phyloP scores from a whole-genome alignment of 1,140 invertebrate genomes.

The Gonioctena quinquepunctata region DNA sequence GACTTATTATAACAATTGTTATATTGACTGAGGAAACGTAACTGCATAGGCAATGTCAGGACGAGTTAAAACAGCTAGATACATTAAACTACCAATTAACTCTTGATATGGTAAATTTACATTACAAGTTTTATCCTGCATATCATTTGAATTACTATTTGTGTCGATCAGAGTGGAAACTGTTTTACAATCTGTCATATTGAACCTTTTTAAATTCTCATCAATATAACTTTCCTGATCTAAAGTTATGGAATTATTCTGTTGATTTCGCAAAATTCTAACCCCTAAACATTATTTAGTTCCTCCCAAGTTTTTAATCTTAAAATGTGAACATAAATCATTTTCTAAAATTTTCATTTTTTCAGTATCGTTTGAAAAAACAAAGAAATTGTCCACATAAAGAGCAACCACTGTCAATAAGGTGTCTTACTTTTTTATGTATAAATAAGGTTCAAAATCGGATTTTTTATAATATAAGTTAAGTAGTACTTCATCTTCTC shows the following conservation, averaged over 20 bases:
- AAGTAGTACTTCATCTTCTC: slow-evolving; percentile 37
- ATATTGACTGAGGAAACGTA: slow-evolving; percentile 46
- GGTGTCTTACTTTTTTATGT: slow-evolving; percentile 37
- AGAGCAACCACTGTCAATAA: slow-evolving; percentile 40
- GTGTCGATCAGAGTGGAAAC: slow-evolving; percentile 7
- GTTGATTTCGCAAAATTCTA: slow-evolving; percentile 13
- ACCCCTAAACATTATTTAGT: slow-evolving; percentile 38
- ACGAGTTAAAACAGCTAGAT: slow-evolving; percentile 54
- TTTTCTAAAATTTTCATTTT: slow-evolving; percentile 31
- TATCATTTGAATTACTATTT: slow-evolving; percentile 15
- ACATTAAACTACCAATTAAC: slow-evolving; percentile 54
- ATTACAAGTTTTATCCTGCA: slow-evolving; percentile 41
- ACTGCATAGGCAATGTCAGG: slow-evolving; percentile 55
- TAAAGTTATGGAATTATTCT: slow-evolving; percentile 14
- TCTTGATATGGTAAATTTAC: slow-evolving; percentile 45
- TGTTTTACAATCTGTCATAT: slow-evolving; percentile 12
- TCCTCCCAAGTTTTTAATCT: slow-evolving; percentile 38
- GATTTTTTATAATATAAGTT: slow-evolving; percentile 42
- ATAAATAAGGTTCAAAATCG: slow-evolving; percentile 49
- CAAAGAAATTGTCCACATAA: slow-evolving; percentile 53
- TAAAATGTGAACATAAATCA: slow-evolving; percentile 31
- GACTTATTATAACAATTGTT: slow-evolving; percentile 49
- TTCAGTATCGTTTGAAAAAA: slow-evolving; percentile 43
- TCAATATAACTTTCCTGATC: slow-evolving; percentile 21
- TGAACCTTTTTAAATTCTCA: slow-evolving; percentile 5